Evolutionary conservation across 2,888 invertebrate species (phyloP).

Genomic region (Sesamia inferens): DNA sequence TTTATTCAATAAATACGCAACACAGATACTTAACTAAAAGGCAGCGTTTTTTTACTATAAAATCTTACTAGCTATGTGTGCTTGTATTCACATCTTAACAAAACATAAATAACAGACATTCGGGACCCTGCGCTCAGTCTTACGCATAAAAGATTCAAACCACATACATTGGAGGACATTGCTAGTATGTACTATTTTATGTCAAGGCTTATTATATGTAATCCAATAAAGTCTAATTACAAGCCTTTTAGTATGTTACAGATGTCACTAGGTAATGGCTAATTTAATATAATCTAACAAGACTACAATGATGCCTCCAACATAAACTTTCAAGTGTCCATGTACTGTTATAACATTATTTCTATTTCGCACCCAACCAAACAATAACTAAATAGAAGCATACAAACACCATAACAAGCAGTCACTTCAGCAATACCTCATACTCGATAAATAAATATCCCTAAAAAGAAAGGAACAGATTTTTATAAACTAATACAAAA

Average conservation of each 20-base stretch:
- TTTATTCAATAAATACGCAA: conserved; percentile 75
- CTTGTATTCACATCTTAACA: conserved; percentile 65
- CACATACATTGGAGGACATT: conserved; percentile 52
- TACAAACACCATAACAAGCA: conserved; percentile 50
- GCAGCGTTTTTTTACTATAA: conserved; percentile 73
- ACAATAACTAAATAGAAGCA: conserved; percentile 44
- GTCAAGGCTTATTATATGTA: conserved; percentile 48
- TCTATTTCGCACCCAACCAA: conserved; percentile 32
- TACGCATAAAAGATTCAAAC: conserved; percentile 59
- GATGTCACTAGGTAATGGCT: conserved; percentile 51
- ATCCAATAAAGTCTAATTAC: conserved; percentile 41
- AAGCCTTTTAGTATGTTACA: conserved; percentile 50
- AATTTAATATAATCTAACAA: conserved; percentile 60
- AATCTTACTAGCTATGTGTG: conserved; percentile 73
- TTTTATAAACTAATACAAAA: conserved; percentile 51
- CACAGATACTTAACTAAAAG: conserved; percentile 74
- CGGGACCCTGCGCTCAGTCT: conserved; percentile 77
- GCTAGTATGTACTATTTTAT: conserved; percentile 52
- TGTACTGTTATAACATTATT: conserved; percentile 49
- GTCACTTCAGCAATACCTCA: conserved; percentile 43
- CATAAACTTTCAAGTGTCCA: conserved; percentile 41
- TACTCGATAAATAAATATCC: conserved; percentile 60
- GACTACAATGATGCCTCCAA: conserved; percentile 53
- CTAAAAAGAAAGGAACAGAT: conserved; percentile 62
- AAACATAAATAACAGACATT: conserved; percentile 67